Conservation (phyloP, 2,113 vertebrate genomes). For the Trichechus manatus region DNA sequence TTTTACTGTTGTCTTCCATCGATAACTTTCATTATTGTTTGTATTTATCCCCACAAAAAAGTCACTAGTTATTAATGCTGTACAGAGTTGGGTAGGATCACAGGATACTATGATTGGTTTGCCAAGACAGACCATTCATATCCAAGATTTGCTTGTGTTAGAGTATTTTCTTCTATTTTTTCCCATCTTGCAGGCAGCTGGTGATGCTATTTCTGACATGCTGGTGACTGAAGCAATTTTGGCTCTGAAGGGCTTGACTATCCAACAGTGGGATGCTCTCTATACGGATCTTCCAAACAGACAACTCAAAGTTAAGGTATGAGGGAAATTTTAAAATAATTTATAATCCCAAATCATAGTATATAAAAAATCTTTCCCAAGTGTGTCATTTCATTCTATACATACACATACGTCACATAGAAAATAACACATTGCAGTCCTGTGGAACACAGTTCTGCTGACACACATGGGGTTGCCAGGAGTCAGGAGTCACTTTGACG, state of each 20-base stretch:
- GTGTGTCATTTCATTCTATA: background rate
- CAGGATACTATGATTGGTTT: background rate
- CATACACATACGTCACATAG: background rate
- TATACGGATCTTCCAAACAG: conserved; percentile 95
- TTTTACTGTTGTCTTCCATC: background rate
- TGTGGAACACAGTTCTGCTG: no score
- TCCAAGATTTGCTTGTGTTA: background rate
- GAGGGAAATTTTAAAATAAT: background rate
- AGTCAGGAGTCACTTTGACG: no score
- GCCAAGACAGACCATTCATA: background rate
- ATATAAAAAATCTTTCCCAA: background rate
- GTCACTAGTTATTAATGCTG: background rate
- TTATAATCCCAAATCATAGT: background rate
- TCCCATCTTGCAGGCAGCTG: conserved; percentile 90
- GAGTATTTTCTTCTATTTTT: background rate
- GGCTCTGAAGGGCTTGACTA: conserved; percentile 90
- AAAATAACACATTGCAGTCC: background rate
- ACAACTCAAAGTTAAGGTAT: conserved; percentile 96
- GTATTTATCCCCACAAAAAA: background rate
- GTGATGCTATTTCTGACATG: conserved; percentile 97
- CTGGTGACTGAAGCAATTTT: conserved; percentile 95
- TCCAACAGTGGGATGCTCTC: conserved; percentile 95
- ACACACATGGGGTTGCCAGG: no score
- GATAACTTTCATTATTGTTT: background rate
- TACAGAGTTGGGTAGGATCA: background rate